phyloP scores from a whole-genome alignment of 2,888 invertebrate genomes.

The Terebella lapidaria region DNA sequence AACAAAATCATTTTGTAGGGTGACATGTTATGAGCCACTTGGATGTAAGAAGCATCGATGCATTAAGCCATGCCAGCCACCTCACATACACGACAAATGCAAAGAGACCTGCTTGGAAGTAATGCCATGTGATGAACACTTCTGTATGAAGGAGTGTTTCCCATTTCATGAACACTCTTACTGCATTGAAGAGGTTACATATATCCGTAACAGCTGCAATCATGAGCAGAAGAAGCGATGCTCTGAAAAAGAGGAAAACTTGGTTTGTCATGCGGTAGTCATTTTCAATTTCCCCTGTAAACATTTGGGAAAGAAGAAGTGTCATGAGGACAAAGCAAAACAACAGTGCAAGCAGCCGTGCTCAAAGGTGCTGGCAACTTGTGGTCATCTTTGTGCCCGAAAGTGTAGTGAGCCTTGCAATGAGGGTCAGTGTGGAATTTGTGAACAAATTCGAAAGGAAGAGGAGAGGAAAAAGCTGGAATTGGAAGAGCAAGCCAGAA shows the following conservation, averaged over 20 bases:
- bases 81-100: slow-evolving; percentile 4
- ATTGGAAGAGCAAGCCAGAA: not conserved
- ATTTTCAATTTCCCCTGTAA: slow-evolving; percentile 1
- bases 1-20: slow-evolving; percentile 9
- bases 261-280: not conserved
- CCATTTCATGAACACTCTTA: not conserved
- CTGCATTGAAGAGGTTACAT: slow-evolving; percentile 8
- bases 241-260: slow-evolving; percentile 1
- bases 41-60: slow-evolving; percentile 13
- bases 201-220: slow-evolving; percentile 10
- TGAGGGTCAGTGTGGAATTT: slow-evolving; percentile 7
- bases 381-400: slow-evolving; percentile 14
- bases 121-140: too few relatives aligned
- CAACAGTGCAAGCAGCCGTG: slow-evolving; percentile 11
- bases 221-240: slow-evolving; percentile 15
- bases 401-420: slow-evolving; percentile 13
- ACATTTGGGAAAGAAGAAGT: slow-evolving; percentile 5
- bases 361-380: slow-evolving; percentile 3
- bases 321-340: not conserved
- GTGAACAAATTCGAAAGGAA: slow-evolving; percentile 3
- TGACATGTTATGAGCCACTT: slow-evolving; percentile 6
- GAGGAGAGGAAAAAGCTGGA: not conserved
- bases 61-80: slow-evolving; percentile 9
- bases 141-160: not conserved
- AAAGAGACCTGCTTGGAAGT: too few relatives aligned